A percentile compares a stretch with the other conserved stretches of the same genome.
phyloP scores from a whole-genome alignment of 1,140 invertebrate genomes.

The Drosophila simulans region DNA sequence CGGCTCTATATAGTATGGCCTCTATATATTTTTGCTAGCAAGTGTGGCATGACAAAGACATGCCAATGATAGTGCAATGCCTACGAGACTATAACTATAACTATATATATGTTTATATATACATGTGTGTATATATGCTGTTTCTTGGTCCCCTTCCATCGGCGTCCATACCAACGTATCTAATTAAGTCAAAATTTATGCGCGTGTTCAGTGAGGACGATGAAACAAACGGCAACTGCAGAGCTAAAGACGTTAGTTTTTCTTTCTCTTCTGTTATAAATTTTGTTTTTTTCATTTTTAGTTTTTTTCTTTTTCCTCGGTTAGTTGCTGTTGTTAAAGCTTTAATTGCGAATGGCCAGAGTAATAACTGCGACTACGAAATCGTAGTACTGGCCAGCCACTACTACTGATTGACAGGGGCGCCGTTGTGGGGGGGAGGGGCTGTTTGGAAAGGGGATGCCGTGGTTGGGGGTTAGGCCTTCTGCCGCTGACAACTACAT shows the following conservation, averaged over 20 bases:
- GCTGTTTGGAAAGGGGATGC: neutral
- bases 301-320: constrained; percentile 17
- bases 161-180: constrained; percentile 39
- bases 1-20: neutral
- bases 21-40: constrained; percentile 1
- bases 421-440: constrained; percentile 12
- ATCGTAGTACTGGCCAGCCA: constrained; percentile 30
- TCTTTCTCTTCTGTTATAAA: constrained; percentile 33
- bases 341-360: constrained; percentile 65
- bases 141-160: neutral
- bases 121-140: constrained; percentile 3
- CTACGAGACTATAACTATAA: constrained; percentile 2
- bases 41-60: constrained; percentile 44
- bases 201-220: constrained; percentile 79
- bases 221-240: constrained; percentile 76
- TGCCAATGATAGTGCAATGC: constrained; percentile 51
- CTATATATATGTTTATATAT: neutral
- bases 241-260: constrained; percentile 65
- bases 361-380: constrained; percentile 76
- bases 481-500: constrained; percentile 30
- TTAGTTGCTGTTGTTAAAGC: constrained; percentile 51
- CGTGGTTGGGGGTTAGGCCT: neutral
- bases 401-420: constrained; percentile 26
- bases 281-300: constrained; percentile 2
- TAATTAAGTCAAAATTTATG: constrained; percentile 81